Conservation (phyloP, 53 echinoderm and acorn worm species). For the Echinarachnius parma region DNA sequence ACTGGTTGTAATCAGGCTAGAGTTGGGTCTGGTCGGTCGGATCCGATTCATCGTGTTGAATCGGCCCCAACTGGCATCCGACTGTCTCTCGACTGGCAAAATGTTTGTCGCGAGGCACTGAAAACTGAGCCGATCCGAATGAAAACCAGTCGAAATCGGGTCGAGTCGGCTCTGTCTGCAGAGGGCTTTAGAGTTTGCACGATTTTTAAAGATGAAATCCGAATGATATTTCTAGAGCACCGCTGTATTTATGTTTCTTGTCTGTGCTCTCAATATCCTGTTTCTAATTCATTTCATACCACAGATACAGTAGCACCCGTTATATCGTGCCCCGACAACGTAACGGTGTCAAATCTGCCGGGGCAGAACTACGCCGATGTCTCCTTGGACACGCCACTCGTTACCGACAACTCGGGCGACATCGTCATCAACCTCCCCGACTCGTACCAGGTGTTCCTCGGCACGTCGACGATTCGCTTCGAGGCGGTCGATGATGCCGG, state of each 20-base stretch:
- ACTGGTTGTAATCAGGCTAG: too few relatives aligned
- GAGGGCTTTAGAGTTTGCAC: too few relatives aligned
- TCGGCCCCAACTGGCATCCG: too few relatives aligned
- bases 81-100: too few relatives aligned
- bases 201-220: neutral
- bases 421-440: slow-evolving; percentile 22
- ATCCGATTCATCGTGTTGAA: too few relatives aligned
- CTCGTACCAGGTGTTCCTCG: slow-evolving; percentile 31
- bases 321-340: slow-evolving; percentile 33
- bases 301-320: slow-evolving; percentile 35
- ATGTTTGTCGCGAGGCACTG: too few relatives aligned
- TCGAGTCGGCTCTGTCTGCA: too few relatives aligned
- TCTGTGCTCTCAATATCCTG: neutral
- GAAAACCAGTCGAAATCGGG: too few relatives aligned
- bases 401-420: slow-evolving; percentile 45
- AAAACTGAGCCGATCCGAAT: too few relatives aligned
- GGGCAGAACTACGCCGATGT: slow-evolving; percentile 39
- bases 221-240: neutral
- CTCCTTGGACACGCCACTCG: slow-evolving; percentile 34
- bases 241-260: neutral
- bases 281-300: neutral
- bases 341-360: slow-evolving; percentile 16
- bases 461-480: slow-evolving; percentile 19
- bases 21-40: too few relatives aligned
- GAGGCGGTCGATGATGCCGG: slow-evolving; percentile 41